Conservation (phyloP, 2,888 invertebrate genomes). For the Mimumesa dahlbomi region DNA sequence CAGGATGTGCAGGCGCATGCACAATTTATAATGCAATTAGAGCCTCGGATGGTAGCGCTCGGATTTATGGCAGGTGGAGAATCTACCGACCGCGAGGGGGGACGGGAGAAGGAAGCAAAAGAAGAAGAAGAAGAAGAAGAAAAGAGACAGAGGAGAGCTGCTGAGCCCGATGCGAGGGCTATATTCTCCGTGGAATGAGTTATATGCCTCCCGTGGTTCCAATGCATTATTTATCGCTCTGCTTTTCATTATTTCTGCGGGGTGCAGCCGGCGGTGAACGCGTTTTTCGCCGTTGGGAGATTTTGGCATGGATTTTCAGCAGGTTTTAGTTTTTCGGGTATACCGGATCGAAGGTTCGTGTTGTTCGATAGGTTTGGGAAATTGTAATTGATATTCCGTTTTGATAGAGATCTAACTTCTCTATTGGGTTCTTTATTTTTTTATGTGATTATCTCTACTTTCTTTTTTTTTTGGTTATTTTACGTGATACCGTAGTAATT, state of each 20-base stretch:
- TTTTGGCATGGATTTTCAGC: too few species aligned
- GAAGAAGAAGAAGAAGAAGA: constrained; percentile 32
- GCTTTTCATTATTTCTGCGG: constrained; percentile 78
- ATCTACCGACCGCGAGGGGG: constrained; percentile 55
- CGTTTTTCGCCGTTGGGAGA: constrained; percentile 48
- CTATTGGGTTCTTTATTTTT: too few species aligned
- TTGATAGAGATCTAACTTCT: too few species aligned
- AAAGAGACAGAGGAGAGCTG: constrained; percentile 50
- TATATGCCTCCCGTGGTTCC: constrained; percentile 78
- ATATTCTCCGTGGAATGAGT: constrained; percentile 75
- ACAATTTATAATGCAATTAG: constrained; percentile 81
- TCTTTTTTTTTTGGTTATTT: too few species aligned
- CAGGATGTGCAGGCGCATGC: constrained; percentile 73
- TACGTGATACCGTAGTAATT: too few species aligned
- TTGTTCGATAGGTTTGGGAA: too few species aligned
- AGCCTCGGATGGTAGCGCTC: constrained; percentile 78
- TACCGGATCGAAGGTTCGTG: too few species aligned
- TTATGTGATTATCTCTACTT: too few species aligned
- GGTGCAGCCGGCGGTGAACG: too few species aligned
- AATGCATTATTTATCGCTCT: constrained; percentile 79
- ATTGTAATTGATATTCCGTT: too few species aligned
- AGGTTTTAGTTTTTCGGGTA: too few species aligned
- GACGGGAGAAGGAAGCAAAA: constrained; percentile 31
- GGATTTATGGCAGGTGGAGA: constrained; percentile 78
- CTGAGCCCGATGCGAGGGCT: constrained; percentile 52